These are phyloP conservation scores for Pocota personata DNA, from an alignment of 2,888 invertebrate genomes.

Conservation along the genomic window DNA sequence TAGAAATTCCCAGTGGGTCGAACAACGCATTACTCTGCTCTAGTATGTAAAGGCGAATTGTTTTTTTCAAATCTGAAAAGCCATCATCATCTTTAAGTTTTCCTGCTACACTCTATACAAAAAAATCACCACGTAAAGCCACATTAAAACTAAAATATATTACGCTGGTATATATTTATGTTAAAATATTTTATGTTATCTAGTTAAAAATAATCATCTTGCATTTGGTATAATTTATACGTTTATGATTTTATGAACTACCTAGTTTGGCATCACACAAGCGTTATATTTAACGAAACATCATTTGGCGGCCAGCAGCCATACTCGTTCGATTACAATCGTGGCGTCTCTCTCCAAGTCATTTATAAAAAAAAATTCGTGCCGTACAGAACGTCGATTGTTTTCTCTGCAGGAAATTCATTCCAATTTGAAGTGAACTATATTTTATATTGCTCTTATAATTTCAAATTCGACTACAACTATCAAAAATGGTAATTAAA, in stretches of 20 bases:
- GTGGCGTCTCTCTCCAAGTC: constrained; percentile 80
- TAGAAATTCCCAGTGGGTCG: too few relatives aligned
- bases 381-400: constrained; percentile 76
- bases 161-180: too few relatives aligned
- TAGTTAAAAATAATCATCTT: too few relatives aligned
- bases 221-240: neutral
- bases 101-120: too few relatives aligned
- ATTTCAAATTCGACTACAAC: constrained; percentile 61
- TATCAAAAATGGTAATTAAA: constrained; percentile 60
- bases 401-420: constrained; percentile 71
- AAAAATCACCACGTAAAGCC: too few relatives aligned
- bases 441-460: constrained; percentile 58
- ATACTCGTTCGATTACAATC: constrained; percentile 74
- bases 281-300: constrained; percentile 50
- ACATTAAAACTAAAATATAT: too few relatives aligned
- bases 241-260: neutral
- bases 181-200: too few relatives aligned
- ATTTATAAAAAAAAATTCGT: constrained; percentile 80
- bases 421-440: constrained; percentile 68
- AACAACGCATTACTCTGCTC: too few relatives aligned
- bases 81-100: too few relatives aligned
- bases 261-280: constrained; percentile 33
- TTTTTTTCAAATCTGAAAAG: too few relatives aligned
- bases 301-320: constrained; percentile 67
- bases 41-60: too few relatives aligned